These are phyloP conservation scores for Callyntrura sp. DNA, from an alignment of 2,888 invertebrate species.

Conservation along the genomic window DNA sequence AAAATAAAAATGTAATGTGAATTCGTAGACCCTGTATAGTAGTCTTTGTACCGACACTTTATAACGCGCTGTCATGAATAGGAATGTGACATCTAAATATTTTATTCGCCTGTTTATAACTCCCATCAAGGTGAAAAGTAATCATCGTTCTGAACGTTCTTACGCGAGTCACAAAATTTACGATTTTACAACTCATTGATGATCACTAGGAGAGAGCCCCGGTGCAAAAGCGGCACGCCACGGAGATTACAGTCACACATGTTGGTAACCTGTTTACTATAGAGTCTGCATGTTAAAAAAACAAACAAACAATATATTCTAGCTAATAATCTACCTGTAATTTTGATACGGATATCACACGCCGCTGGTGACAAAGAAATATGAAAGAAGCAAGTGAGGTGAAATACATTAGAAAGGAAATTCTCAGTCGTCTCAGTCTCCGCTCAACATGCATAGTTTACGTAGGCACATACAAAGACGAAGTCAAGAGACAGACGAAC, in stretches of 20 bases:
- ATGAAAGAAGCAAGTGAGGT: conserved; percentile 23
- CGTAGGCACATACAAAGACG: background rate
- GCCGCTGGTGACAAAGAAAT: conserved; percentile 3
- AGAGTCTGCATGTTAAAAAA: no score
- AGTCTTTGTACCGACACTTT: background rate
- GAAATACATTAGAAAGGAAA: conserved; percentile 6
- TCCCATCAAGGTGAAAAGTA: background rate
- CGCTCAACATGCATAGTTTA: no score
- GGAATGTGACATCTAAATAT: background rate
- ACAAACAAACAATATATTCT: background rate
- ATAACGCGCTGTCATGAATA: conserved; percentile 27
- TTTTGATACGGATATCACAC: no score
- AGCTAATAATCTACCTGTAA: background rate
- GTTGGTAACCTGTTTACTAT: no score
- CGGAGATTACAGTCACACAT: no score
- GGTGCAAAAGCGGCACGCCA: no score
- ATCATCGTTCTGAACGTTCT: background rate
- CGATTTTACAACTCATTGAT: conserved; percentile 39
- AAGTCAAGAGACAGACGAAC: background rate
- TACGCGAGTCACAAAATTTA: conserved; percentile 35
- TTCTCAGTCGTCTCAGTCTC: no score
- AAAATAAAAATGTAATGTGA: background rate
- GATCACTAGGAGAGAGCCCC: no score
- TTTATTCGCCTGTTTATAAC: background rate
- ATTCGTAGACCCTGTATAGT: no score